A percentile compares a stretch with the other conserved stretches of the same genome.
These are phyloP conservation scores for Drosophila navojoa DNA, from an alignment of 1,140 invertebrate genomes.

Conservation along the genomic window DNA sequence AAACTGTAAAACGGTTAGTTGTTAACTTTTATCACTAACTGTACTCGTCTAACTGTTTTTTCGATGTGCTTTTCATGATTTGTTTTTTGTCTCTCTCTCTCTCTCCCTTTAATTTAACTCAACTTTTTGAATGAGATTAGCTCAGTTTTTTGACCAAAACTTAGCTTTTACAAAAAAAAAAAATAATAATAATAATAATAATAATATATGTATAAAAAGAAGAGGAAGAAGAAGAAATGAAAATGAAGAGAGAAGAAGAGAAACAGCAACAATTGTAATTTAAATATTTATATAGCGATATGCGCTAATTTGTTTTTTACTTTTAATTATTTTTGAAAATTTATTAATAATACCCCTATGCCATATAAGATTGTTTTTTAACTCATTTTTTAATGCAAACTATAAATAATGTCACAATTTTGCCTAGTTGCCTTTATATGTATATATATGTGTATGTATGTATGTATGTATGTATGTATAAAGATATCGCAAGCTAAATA, in stretches of 20 bases:
- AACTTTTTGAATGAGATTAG: conserved; percentile 43
- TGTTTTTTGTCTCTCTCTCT: conserved; percentile 31
- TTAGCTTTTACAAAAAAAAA: conserved; percentile 48
- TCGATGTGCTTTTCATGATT: conserved; percentile 63
- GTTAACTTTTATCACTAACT: conserved; percentile 42
- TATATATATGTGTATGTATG: neutral
- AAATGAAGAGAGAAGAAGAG: conserved; percentile 10
- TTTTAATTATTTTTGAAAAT: neutral
- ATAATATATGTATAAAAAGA: neutral
- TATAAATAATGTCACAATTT: conserved; percentile 5
- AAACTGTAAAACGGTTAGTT: conserved; percentile 17
- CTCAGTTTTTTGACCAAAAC: conserved; percentile 47
- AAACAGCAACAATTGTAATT: conserved; percentile 29
- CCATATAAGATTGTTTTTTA: conserved; percentile 1
- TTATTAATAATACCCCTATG: conserved; percentile 1
- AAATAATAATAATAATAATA: too few relatives aligned
- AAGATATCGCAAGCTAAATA: conserved; percentile 15
- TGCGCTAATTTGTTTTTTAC: conserved; percentile 1
- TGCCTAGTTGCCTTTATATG: conserved; percentile 24
- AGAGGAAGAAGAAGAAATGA: conserved; percentile 14
- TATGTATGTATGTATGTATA: neutral
- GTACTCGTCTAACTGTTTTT: conserved; percentile 55
- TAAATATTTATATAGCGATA: conserved; percentile 7
- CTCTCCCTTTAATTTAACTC: neutral
- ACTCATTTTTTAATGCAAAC: conserved; percentile 24